These are phyloP conservation scores for Phalera bucephala DNA, from an alignment of 2,888 invertebrate genomes.

Conservation along the genomic window DNA sequence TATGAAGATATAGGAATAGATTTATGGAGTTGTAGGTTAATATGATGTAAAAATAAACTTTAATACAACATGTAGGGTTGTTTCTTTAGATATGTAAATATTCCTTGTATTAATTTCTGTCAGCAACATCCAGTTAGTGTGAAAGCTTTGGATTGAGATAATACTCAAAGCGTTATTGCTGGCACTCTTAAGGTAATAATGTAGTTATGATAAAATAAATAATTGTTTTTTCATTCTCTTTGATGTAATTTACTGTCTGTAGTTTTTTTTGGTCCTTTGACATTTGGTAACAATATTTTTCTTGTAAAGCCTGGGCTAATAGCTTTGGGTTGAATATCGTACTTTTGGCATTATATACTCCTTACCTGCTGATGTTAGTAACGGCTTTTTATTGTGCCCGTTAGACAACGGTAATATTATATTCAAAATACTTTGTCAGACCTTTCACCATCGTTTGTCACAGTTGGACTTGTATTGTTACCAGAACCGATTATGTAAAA, in stretches of 20 bases:
- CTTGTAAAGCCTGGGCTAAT: not conserved
- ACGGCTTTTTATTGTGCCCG: not conserved
- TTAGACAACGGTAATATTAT: not conserved
- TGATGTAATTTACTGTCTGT: conserved; percentile 1
- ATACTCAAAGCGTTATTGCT: not conserved
- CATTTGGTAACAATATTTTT: not conserved
- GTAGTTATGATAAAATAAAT: conserved; percentile 3
- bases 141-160: conserved; percentile 13
- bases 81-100: conserved; percentile 78
- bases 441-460: not conserved
- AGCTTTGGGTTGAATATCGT: not conserved
- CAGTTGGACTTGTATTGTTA: not conserved
- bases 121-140: conserved; percentile 10
- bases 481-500: too few species aligned
- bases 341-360: too few species aligned
- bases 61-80: conserved; percentile 73
- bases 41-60: conserved; percentile 71
- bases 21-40: conserved; percentile 65
- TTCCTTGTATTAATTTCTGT: conserved; percentile 49
- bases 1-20: conserved; percentile 59
- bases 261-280: not conserved
- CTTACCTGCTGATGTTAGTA: not conserved
- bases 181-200: not conserved
- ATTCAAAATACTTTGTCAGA: not conserved
- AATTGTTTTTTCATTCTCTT: not conserved